Evolutionary conservation across 2,113 vertebrate genomes (phyloP).

Genomic region (Murina feae): DNA sequence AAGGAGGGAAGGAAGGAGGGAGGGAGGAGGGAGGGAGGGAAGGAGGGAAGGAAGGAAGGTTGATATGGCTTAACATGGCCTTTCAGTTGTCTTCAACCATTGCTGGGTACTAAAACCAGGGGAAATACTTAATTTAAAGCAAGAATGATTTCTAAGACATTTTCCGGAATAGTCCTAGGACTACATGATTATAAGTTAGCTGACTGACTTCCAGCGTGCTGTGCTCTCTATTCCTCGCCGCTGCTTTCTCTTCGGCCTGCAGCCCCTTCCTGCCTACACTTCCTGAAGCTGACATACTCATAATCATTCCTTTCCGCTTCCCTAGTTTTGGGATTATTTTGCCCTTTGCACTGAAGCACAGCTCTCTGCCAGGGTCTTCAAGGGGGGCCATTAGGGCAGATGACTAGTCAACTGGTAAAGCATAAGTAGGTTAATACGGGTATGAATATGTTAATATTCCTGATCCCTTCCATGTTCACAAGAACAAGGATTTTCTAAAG

Average conservation of each 20-base stretch:
- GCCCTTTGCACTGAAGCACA: neutral
- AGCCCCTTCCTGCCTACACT: neutral
- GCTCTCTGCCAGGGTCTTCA: neutral
- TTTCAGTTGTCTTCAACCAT: conserved; percentile 3
- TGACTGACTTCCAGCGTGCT: neutral
- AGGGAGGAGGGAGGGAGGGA: too few relatives aligned
- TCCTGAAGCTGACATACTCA: neutral
- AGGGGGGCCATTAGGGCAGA: neutral
- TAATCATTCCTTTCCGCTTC: neutral
- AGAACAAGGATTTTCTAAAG: neutral
- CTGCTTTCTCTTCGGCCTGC: neutral
- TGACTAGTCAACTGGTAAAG: neutral
- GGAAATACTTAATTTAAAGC: neutral
- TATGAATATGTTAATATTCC: neutral
- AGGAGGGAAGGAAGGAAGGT: too few relatives aligned
- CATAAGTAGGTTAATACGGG: neutral
- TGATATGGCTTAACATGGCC: neutral
- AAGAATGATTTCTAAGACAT: neutral
- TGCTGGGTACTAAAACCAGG: neutral
- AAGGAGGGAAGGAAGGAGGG: accelerated
- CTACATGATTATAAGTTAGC: neutral
- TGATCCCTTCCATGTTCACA: neutral
- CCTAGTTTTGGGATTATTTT: neutral
- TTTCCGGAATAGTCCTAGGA: neutral
- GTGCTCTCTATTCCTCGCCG: neutral